Percentiles rank a stretch among this genome's conserved stretches.
Evolutionary conservation across 2,113 vertebrate species (phyloP).

Genomic region (Lethenteron camtschaticum): DNA sequence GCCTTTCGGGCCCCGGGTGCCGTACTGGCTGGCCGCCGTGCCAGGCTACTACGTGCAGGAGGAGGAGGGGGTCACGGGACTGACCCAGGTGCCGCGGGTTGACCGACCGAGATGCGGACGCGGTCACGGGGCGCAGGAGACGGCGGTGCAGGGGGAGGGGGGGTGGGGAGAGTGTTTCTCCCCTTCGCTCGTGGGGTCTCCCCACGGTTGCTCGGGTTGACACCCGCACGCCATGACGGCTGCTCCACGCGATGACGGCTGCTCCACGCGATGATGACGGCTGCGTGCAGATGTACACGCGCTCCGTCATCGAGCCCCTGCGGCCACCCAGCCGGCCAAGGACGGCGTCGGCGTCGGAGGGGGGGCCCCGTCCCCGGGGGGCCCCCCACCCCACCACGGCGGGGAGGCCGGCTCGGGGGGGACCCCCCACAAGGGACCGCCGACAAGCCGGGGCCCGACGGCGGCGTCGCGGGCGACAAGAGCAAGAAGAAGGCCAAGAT

Average conservation of each 20-base stretch:
- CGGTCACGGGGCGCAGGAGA: too few relatives aligned
- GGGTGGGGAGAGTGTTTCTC: background rate
- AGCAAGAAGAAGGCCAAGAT: conserved; percentile 66
- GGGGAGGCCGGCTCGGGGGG: conserved; percentile 12
- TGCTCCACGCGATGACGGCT: background rate
- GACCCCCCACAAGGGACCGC: conserved; percentile 30
- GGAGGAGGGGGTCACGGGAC: too few relatives aligned
- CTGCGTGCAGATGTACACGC: conserved; percentile 57
- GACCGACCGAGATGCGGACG: too few relatives aligned
- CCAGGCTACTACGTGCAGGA: too few relatives aligned
- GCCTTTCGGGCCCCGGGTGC: too few relatives aligned
- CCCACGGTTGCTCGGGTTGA: background rate
- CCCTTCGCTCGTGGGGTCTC: background rate
- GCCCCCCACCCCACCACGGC: conserved; percentile 16
- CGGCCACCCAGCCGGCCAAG: conserved; percentile 38
- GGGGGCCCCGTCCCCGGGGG: conserved; percentile 26
- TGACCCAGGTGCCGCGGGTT: too few relatives aligned
- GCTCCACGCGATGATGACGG: background rate
- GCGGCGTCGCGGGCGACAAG: background rate
- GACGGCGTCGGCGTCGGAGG: conserved; percentile 47
- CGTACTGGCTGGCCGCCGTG: too few relatives aligned
- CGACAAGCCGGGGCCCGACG: conserved; percentile 39
- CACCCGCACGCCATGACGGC: background rate
- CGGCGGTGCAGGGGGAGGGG: too few relatives aligned
- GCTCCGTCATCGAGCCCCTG: conserved; percentile 72